A percentile compares a stretch with the other conserved stretches of the same genome.
Conservation (phyloP, 1,140 invertebrate species). For the Drosophila funebris region DNA sequence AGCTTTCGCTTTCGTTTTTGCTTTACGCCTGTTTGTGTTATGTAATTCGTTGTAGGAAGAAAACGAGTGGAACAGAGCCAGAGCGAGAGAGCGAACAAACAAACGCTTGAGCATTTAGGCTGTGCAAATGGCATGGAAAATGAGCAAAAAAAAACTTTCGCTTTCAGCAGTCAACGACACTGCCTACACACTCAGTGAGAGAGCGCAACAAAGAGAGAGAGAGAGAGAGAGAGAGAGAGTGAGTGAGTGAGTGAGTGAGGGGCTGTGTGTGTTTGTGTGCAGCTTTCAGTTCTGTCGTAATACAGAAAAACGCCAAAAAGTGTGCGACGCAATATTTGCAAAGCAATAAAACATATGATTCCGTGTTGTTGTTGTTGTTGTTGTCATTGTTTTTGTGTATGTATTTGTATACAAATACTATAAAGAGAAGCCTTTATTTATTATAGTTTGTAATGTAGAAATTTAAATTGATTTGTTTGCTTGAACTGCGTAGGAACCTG, state of each 20-base stretch:
- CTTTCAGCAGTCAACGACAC: constrained; percentile 73
- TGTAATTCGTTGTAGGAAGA: constrained; percentile 55
- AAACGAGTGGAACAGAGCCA: background rate
- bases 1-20: constrained; percentile 35
- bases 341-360: constrained; percentile 69
- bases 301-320: constrained; percentile 51
- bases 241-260: background rate
- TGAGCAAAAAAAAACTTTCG: constrained; percentile 68
- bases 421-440: constrained; percentile 30
- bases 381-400: constrained; percentile 23
- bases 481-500: constrained; percentile 12
- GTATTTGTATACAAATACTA: constrained; percentile 47
- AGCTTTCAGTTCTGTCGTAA: constrained; percentile 27
- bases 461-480: constrained; percentile 67
- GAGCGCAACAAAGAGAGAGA: constrained; percentile 11
- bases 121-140: constrained; percentile 68
- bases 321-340: constrained; percentile 54
- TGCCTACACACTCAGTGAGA: constrained; percentile 4
- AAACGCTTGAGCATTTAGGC: constrained; percentile 52
- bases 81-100: background rate
- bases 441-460: background rate
- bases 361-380: constrained; percentile 36
- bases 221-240: constrained; percentile 2
- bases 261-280: background rate
- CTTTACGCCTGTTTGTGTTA: constrained; percentile 42